Conservation (phyloP, 2,113 vertebrate species). For the Aphyosemion australe region DNA sequence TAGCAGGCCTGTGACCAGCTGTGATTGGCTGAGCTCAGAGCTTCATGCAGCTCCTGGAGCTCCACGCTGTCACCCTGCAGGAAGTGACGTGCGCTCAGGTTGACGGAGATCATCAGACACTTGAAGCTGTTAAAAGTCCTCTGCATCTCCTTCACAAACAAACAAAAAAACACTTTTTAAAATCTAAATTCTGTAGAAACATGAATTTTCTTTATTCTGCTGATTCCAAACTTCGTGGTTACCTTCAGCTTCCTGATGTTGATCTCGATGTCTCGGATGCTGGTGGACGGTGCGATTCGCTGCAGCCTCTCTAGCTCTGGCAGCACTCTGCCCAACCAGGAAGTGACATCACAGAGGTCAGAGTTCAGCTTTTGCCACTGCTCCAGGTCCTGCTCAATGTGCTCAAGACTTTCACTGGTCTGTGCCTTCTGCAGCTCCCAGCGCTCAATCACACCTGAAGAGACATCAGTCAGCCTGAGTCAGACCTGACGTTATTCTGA, state of each 20-base stretch:
- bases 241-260: constrained; percentile 85
- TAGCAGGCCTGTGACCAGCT: constrained; percentile 83
- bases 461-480: not conserved
- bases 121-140: constrained; percentile 87
- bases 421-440: constrained; percentile 89
- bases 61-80: constrained; percentile 73
- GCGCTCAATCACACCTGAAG: constrained; percentile 86
- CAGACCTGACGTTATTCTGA: not conserved
- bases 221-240: constrained; percentile 1
- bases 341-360: constrained; percentile 80
- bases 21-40: constrained; percentile 81
- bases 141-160: constrained; percentile 80
- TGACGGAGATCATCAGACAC: constrained; percentile 84
- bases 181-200: too few relatives aligned
- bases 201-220: not conserved
- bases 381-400: constrained; percentile 76
- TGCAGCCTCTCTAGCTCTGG: constrained; percentile 83
- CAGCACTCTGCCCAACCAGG: constrained; percentile 83
- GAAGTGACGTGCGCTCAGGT: constrained; percentile 81
- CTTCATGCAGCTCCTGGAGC: constrained; percentile 78
- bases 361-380: constrained; percentile 84
- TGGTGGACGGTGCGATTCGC: constrained; percentile 62
- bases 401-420: constrained; percentile 63
- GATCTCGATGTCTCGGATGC: constrained; percentile 76
- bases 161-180: not conserved